Percentiles rank a stretch among this genome's conserved stretches.
Evolutionary conservation across 1,140 invertebrate species (phyloP).

Genomic region (Homarus americanus): DNA sequence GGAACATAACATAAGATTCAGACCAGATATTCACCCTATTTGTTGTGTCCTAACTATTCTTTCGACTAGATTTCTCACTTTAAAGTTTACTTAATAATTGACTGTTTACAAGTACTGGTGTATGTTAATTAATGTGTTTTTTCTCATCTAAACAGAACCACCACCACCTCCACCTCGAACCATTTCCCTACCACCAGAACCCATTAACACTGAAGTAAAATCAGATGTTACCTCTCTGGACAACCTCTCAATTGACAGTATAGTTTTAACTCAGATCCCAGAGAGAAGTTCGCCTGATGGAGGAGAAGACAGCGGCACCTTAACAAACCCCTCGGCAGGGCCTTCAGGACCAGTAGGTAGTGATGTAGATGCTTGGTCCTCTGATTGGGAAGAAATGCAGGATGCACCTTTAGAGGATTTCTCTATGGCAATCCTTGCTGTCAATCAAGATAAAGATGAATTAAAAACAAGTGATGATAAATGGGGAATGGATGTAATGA

Average conservation of each 20-base stretch:
- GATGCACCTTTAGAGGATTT: conserved; percentile 35
- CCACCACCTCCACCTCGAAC: conserved; percentile 59
- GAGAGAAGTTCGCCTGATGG: conserved; percentile 66
- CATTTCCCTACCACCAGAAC: conserved; percentile 44
- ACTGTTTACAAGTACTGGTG: background rate
- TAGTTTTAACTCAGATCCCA: conserved; percentile 44
- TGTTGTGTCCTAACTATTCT: background rate
- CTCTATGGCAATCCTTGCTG: conserved; percentile 12
- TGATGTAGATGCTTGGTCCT: conserved; percentile 61
- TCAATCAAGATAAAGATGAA: conserved; percentile 20
- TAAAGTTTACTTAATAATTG: background rate
- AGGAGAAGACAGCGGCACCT: conserved; percentile 37
- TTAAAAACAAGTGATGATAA: background rate
- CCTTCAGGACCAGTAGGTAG: background rate
- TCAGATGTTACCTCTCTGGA: conserved; percentile 39
- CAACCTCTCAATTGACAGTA: conserved; percentile 55
- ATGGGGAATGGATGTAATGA: background rate
- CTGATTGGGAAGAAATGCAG: conserved; percentile 70
- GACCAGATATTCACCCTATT: background rate
- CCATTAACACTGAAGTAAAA: background rate
- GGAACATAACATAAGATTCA: no score
- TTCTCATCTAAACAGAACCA: conserved; percentile 26
- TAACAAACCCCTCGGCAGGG: background rate
- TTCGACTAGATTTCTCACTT: background rate
- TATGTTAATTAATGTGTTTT: background rate